A percentile compares a stretch with the other conserved stretches of the same genome.
Evolutionary conservation across 2,888 invertebrate genomes (phyloP).

Genomic region (Prenolepis imparis): DNA sequence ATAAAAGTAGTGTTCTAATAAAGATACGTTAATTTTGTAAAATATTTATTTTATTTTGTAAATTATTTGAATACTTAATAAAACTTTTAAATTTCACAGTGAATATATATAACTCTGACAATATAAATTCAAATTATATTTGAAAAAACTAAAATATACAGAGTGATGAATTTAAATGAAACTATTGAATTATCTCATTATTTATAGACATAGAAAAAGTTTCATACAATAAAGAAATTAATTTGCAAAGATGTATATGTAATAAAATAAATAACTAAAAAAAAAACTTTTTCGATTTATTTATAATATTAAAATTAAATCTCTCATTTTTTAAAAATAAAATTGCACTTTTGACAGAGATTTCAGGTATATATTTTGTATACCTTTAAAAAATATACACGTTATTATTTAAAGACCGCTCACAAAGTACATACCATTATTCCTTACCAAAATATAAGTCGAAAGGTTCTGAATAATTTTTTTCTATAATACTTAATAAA

Average conservation of each 20-base stretch:
- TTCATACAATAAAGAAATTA: constrained; percentile 13
- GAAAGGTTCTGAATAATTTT: too few relatives aligned
- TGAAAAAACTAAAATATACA: constrained; percentile 13
- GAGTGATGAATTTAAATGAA: constrained; percentile 4
- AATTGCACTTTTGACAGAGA: not conserved
- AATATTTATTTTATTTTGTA: constrained; percentile 7
- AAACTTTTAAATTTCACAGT: not conserved
- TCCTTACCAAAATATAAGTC: too few relatives aligned
- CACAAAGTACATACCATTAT: too few relatives aligned
- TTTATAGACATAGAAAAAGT: not conserved
- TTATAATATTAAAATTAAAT: not conserved
- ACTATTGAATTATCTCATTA: constrained; percentile 4
- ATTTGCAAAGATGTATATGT: constrained; percentile 1
- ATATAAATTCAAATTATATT: constrained; percentile 5
- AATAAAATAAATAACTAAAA: not conserved
- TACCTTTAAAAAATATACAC: constrained; percentile 2
- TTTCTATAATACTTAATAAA: too few relatives aligned
- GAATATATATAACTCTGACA: not conserved
- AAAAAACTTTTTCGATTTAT: not conserved
- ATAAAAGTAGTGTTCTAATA: not conserved
- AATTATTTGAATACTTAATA: not conserved
- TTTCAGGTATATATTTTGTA: constrained; percentile 1
- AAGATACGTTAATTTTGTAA: not conserved
- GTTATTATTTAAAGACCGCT: too few relatives aligned
- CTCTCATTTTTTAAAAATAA: constrained; percentile 1